Conservation (phyloP, 1,140 invertebrate species). For the Venturia canescens region DNA sequence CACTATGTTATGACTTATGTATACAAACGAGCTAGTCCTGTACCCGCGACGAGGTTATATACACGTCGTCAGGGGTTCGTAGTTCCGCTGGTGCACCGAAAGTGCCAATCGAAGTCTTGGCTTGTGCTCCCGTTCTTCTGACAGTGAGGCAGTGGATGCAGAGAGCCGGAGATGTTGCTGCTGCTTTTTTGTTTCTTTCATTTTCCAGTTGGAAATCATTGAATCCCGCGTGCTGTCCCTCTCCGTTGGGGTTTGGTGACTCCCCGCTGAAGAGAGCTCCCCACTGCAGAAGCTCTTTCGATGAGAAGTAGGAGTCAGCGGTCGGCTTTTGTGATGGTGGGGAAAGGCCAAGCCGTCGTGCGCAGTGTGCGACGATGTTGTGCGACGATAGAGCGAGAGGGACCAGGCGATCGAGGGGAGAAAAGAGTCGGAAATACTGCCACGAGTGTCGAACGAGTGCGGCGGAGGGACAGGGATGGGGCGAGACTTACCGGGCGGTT, state of each 20-base stretch:
- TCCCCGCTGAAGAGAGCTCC: not conserved
- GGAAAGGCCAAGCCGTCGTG: not conserved
- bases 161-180: not conserved
- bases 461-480: not conserved
- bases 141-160: not conserved
- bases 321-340: not conserved
- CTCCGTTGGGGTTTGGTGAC: conserved; percentile 9
- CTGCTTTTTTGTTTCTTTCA: not conserved
- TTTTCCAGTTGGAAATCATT: conserved; percentile 13
- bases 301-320: not conserved
- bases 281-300: not conserved
- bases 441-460: not conserved
- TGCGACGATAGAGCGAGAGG: not conserved
- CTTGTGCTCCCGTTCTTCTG: conserved; percentile 11
- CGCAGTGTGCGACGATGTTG: not conserved
- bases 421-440: conserved; percentile 4
- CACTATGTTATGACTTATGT: not conserved
- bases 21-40: not conserved
- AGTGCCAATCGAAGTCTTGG: conserved; percentile 7
- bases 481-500: not conserved
- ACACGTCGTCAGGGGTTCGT: not conserved
- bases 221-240: conserved; percentile 19
- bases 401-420: not conserved
- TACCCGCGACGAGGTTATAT: not conserved
- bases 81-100: not conserved